Base-by-base conservation (phyloP, 2,113 vertebrate species). In the Chaetops frenatus region DNA sequence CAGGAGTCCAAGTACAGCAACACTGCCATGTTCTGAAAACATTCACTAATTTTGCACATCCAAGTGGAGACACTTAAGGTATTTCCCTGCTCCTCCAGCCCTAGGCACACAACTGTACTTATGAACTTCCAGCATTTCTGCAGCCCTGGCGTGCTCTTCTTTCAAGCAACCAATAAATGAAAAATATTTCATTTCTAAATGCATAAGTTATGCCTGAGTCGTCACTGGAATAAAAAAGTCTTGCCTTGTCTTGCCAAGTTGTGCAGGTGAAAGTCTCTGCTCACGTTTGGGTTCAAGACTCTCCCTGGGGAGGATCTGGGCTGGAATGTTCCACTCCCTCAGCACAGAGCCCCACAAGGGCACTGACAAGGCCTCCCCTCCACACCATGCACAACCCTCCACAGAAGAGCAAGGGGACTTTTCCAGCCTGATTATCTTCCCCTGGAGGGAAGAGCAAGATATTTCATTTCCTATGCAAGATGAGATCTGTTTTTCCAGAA, bases 311-410 rank as follows among this genome's bases (percentile, higher is more conserved):
- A 47, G 10, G 31, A 11, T 27, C 35, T 51, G 48, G 29, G 16
- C 64, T 77, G 35, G 23, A 56, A 47, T n/a, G 7, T 44, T 44
- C 35, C 4, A 0, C 5, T 60, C 3, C 25, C 62, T 47, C 21
- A 9, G 38, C 48, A 54, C 17, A 69, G 44, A 58, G 35, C 35
- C 27, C 31, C 16, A 2, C 1, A 13, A 38, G 0, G 0, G 31
- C 3, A 64, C 38, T 14, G 36, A 21, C 21, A 12, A 28, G 10
- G 31, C 18, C 54, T 23, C 42, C 10, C 23, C 18, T 47, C 47
- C n/a, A 36, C 1, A 0, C 58, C 15, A 58, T 0, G 0, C 58
- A 76, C 38, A 22, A 5, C 50, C 28, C 28, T 57, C 40, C 58
- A 28, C 9, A 69, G 48, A 77, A 78, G 12, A 58, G 33, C 10